A percentile compares a stretch with the other conserved stretches of the same genome.
These are phyloP conservation scores for Glareola pratincola DNA, from an alignment of 2,113 vertebrate species.

Conservation along the genomic window DNA sequence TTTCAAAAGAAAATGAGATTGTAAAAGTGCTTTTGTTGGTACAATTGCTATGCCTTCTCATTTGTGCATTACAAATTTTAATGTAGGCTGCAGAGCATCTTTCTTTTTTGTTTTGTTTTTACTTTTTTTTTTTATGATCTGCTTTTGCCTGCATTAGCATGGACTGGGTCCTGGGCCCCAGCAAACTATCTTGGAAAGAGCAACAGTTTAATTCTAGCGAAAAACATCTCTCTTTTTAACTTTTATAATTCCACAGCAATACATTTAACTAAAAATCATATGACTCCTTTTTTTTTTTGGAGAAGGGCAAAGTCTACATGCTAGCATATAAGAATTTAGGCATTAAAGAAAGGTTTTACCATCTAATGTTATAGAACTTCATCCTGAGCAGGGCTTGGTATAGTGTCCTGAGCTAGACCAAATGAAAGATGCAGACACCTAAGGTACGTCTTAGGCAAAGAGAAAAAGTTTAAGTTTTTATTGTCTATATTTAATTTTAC, in stretches of 20 bases:
- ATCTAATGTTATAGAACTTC: background rate
- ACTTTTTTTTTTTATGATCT: background rate
- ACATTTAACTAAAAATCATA: background rate
- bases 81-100: background rate
- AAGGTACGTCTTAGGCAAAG: background rate
- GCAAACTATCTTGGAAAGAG: background rate
- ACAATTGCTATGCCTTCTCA: background rate
- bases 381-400: background rate
- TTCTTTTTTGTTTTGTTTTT: no score
- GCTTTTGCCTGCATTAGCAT: background rate
- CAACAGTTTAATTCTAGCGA: background rate
- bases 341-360: background rate
- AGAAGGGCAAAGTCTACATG: background rate
- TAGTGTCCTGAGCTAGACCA: background rate
- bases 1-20: background rate
- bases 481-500: background rate
- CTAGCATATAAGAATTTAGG: background rate
- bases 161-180: background rate
- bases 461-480: background rate
- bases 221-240: background rate
- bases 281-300: background rate
- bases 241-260: background rate
- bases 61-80: background rate
- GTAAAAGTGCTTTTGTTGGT: background rate
- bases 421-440: background rate